Percentiles rank a stretch among this genome's conserved stretches.
These are phyloP conservation scores for Drosophila nigritarsus DNA, from an alignment of 2,888 invertebrate genomes.

Conservation along the genomic window DNA sequence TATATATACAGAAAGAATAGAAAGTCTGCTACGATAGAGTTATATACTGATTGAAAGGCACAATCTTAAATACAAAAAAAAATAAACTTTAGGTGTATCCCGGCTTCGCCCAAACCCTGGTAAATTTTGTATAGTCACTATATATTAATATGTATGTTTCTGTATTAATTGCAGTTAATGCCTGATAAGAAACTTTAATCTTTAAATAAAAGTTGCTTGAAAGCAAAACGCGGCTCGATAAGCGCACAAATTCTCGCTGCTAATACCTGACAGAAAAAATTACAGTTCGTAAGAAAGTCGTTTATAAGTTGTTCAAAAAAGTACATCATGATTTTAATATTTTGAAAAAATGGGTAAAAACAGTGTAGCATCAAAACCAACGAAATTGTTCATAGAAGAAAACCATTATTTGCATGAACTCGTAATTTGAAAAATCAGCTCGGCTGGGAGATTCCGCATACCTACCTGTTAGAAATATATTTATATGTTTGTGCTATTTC, in stretches of 20 bases:
- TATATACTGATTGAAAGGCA: background rate
- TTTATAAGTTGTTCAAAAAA: conserved; percentile 7
- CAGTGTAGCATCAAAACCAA: background rate
- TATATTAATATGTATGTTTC: background rate
- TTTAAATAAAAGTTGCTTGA: conserved; percentile 65
- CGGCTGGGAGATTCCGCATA: background rate
- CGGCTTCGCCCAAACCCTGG: background rate
- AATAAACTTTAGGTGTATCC: background rate
- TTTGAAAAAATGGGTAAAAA: background rate
- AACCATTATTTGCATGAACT: background rate
- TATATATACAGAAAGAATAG: background rate
- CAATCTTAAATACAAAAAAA: background rate
- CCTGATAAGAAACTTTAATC: conserved; percentile 78
- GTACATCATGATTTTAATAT: background rate
- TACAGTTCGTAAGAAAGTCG: conserved; percentile 67
- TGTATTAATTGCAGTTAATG: conserved; percentile 65
- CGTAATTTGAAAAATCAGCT: background rate
- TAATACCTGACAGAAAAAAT: conserved; percentile 75
- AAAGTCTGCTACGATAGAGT: background rate
- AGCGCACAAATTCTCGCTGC: conserved; percentile 56
- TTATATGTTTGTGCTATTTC: background rate
- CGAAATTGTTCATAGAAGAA: background rate
- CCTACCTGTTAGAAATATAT: background rate
- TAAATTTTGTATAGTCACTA: background rate
- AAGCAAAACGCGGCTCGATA: conserved; percentile 73